Base-by-base conservation (phyloP, 2,888 invertebrate genomes). In the Eubasilissa splendida region DNA sequence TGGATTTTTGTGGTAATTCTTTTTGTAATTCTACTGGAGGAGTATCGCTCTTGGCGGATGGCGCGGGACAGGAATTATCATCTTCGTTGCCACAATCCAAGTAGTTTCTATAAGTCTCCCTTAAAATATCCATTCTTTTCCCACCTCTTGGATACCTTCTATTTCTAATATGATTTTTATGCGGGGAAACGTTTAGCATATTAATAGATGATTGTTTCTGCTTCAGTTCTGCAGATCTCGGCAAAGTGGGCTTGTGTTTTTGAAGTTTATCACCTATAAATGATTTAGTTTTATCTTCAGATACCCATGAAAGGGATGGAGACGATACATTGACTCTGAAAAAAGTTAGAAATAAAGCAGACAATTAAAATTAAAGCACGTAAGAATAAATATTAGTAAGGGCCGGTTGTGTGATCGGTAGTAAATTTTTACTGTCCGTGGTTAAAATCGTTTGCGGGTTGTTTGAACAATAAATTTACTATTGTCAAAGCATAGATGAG, bases 101-200 rank as follows among this genome's bases (percentile, higher is more conserved):
- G 65, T 70, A 14, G n/a, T 66, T 75, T 33, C 59, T 70, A 63
- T 84, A 84, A 73, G 70, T 84, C 66, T 81, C 82, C 68, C 78
- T 81, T 65, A 84, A 77, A 12, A 84, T 2, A 54, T 84, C 84
- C 84, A 84, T 84, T 78, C 70, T 82, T 59, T 84, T 84, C 11
- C 84, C 84, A 12, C 84, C 84, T 56, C 81, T 82, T 4, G 82
- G 80, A 70, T 71, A 76, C 11, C 81, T 70, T 11, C 60, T 63
- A 10, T 12, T 73, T n/a, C 71, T 52, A 14, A 22, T 12, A 54
- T 42, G 42, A 53, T 52, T n/a, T n/a, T 73, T 71, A 50, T 59
- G 33, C 11, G 73, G 73, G 31, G 73, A 63, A 11, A 73, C 31
- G 22, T 73, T 71, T 10, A 71, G 54, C 33, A 52, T 78, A 22